Evolutionary conservation across 2,888 invertebrate genomes (phyloP), one percentile per base, ranked within the genome.

Genomic region (Branchellion lobata): DNA sequence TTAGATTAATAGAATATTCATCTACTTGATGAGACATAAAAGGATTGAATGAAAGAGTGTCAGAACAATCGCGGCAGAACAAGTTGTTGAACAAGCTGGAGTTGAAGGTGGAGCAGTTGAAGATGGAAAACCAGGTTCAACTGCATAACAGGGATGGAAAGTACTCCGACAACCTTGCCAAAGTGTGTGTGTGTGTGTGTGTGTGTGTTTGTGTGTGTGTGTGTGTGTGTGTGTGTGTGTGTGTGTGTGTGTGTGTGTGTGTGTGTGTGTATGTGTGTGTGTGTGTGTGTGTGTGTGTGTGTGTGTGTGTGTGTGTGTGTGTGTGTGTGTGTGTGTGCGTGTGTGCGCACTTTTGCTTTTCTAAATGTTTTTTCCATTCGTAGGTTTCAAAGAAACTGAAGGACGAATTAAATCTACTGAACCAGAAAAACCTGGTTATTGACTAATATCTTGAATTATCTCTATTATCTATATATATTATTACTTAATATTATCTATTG

Each of bases 61-160:
- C n/a, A n/a, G n/a, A n/a, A n/a, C n/a, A n/a, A n/a, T n/a, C n/a
- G n/a, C n/a, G n/a, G n/a, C 61, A 77, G 77, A 77, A 77, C 65
- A 57, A 65, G 34, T 36, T 61, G 18, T 65, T 77, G 29, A 57
- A 77, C 24, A 53, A 65, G 61, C 34, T 77, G 33, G 77, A 77
- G 24, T 18, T n/a, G 29, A 77, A 77, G 29, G 77, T 77, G 29
- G 77, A 77, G 34, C 65, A 77, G 1, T 53, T 77, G 77, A 77
- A 77, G 61, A 53, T 53, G 31, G 77, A 77, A 65, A 77, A 77
- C 36, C 77, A 77, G n/a, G 33, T 77, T 29, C 77, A 77, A n/a
- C 61, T 77, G 3, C 77, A 77, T 33, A 77, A 31, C n/a, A 61
- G 77, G 14, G 77, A 77, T 33, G n/a, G 33, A 5, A 61, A 77